A percentile compares a stretch with the other conserved stretches of the same genome.
Evolutionary conservation across 2,888 invertebrate genomes (phyloP).

Genomic region (Byasa hedistus): DNA sequence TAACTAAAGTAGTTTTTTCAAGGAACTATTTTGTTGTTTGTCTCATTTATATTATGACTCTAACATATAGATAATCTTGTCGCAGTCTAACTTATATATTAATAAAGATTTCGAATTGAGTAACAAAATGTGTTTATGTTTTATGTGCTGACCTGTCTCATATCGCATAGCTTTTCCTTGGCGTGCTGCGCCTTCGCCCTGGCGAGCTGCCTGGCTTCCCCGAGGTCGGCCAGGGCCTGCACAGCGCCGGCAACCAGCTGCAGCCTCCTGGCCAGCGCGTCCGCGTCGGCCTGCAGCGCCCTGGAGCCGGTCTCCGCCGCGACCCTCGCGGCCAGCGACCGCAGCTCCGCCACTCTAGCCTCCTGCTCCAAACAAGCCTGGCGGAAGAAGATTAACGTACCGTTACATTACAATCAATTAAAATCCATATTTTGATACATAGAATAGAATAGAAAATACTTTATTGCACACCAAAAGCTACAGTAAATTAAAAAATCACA

Average conservation of each 20-base stretch:
- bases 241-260: constrained; percentile 88
- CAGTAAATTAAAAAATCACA: too few species aligned
- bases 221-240: constrained; percentile 86
- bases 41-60: too few species aligned
- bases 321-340: constrained; percentile 87
- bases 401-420: too few species aligned
- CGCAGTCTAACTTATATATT: too few species aligned
- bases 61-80: too few species aligned
- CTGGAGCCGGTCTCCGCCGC: constrained; percentile 88
- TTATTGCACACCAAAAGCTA: too few species aligned
- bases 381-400: constrained; percentile 11
- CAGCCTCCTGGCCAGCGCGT: constrained; percentile 85
- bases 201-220: constrained; percentile 84
- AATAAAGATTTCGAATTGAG: too few species aligned
- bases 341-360: constrained; percentile 86
- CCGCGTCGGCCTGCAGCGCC: constrained; percentile 87
- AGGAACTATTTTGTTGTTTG: too few species aligned
- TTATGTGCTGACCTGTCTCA: constrained; percentile 84
- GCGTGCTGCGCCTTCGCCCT: constrained; percentile 79
- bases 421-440: too few species aligned
- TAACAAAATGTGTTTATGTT: too few species aligned
- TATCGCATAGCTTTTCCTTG: constrained; percentile 83
- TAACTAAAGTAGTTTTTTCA: too few species aligned
- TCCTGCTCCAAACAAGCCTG: constrained; percentile 89
- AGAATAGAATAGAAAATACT: too few species aligned